phyloP scores from a whole-genome alignment of 2,113 vertebrate genomes.

The Ardeotis arabs region DNA sequence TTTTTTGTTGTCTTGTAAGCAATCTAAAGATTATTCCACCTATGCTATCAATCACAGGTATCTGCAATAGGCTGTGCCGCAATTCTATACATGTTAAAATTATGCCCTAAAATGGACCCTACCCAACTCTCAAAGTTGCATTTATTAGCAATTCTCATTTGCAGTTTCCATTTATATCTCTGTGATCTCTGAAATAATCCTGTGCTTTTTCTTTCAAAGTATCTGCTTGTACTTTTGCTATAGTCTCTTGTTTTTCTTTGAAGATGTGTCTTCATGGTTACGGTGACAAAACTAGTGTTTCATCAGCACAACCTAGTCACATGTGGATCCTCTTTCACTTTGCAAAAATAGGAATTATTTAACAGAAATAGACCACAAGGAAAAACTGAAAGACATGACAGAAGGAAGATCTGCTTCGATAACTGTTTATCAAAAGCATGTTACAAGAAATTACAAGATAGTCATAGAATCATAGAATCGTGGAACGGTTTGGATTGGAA shows the following conservation, averaged over 20 bases:
- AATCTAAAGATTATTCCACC: background rate
- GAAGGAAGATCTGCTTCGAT: background rate
- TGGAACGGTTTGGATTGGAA: too few relatives aligned
- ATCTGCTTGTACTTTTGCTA: background rate
- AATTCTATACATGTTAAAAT: background rate
- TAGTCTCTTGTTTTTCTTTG: background rate
- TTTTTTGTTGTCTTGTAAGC: background rate
- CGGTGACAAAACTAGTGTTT: accelerated
- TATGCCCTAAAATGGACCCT: background rate
- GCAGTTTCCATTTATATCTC: accelerated
- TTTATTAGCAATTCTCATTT: background rate
- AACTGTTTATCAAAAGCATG: background rate
- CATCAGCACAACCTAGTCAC: background rate
- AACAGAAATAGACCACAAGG: background rate
- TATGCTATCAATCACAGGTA: background rate
- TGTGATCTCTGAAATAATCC: background rate
- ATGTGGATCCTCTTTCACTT: background rate
- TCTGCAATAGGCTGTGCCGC: background rate
- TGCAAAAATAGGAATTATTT: background rate
- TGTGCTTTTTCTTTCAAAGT: background rate
- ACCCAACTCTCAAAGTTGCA: background rate
- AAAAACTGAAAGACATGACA: background rate
- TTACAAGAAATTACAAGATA: background rate
- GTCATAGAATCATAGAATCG: too few relatives aligned
- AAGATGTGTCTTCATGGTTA: background rate